Conservation (phyloP, 2,888 invertebrate genomes). For the Drosophila melanosoma region DNA sequence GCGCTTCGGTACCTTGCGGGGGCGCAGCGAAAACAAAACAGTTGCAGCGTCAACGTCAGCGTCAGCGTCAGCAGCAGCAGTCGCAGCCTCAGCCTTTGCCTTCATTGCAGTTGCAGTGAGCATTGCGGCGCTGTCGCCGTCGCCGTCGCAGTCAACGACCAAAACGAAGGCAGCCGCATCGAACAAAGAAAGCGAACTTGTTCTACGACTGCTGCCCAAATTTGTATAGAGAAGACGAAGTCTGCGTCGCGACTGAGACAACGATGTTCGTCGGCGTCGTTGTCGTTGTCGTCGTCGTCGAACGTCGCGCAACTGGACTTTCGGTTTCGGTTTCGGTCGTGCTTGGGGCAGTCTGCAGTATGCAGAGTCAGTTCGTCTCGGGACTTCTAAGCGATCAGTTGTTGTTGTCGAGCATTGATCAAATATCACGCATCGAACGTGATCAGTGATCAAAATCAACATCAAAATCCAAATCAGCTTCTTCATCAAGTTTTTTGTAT, state of each 20-base stretch:
- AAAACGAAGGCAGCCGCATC: slow-evolving; percentile 30
- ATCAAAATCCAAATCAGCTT: not conserved
- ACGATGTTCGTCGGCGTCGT: not conserved
- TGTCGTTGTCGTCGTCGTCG: not conserved
- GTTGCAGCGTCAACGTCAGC: slow-evolving; percentile 6
- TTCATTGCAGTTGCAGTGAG: not conserved
- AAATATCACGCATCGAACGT: slow-evolving; percentile 52
- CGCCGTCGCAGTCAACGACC: slow-evolving; percentile 16
- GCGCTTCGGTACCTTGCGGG: slow-evolving; percentile 21
- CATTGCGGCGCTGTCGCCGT: slow-evolving; percentile 1
- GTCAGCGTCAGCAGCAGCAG: not conserved
- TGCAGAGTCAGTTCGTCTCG: slow-evolving; percentile 70
- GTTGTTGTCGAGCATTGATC: slow-evolving; percentile 35
- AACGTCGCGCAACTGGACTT: slow-evolving; percentile 38
- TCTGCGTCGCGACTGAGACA: slow-evolving; percentile 7
- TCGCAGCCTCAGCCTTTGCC: not conserved
- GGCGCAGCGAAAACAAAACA: slow-evolving; percentile 36
- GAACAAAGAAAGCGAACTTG: slow-evolving; percentile 79
- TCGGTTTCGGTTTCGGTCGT: slow-evolving; percentile 64
- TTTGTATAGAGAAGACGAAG: slow-evolving; percentile 24
- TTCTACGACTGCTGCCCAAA: slow-evolving; percentile 50
- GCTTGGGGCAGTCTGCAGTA: slow-evolving; percentile 17
- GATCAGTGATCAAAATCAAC: slow-evolving; percentile 45
- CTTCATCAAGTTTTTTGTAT: not conserved
- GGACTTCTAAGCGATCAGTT: slow-evolving; percentile 72